Evolutionary conservation across 2,113 vertebrate species (phyloP).

Genomic region (Puma concolor): DNA sequence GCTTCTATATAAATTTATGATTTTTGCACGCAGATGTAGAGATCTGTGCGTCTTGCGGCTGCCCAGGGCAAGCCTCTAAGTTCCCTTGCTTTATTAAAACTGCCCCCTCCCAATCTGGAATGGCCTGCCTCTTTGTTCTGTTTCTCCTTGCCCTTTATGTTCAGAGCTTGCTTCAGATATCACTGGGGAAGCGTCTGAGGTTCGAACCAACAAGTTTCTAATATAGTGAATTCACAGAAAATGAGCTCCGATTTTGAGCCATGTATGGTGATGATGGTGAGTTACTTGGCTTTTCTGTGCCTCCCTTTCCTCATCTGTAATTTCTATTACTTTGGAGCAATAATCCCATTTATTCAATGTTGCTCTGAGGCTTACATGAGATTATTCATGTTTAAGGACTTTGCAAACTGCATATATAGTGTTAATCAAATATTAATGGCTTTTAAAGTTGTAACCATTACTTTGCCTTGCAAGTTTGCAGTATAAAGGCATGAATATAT

Average conservation of each 20-base stretch:
- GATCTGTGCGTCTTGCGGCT: neutral
- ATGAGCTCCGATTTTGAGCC: neutral
- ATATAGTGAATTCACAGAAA: neutral
- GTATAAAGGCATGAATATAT: neutral
- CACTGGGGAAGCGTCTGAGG: neutral
- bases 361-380: neutral
- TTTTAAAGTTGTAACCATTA: slow-evolving; percentile 21
- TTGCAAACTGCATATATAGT: neutral
- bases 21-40: neutral
- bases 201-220: neutral
- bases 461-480: slow-evolving; percentile 33
- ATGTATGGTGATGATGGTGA: neutral
- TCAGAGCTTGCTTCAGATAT: neutral
- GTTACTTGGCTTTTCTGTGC: neutral
- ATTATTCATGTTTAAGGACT: slow-evolving; percentile 32
- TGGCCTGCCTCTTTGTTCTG: neutral
- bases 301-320: neutral
- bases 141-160: neutral
- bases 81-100: neutral
- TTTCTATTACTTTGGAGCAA: neutral
- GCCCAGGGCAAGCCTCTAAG: neutral
- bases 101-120: neutral
- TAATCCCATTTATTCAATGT: neutral
- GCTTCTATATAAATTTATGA: neutral
- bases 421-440: slow-evolving; percentile 24